Conservation (phyloP, 2,797 vertebrate genomes). For the Falco peregrinus region DNA sequence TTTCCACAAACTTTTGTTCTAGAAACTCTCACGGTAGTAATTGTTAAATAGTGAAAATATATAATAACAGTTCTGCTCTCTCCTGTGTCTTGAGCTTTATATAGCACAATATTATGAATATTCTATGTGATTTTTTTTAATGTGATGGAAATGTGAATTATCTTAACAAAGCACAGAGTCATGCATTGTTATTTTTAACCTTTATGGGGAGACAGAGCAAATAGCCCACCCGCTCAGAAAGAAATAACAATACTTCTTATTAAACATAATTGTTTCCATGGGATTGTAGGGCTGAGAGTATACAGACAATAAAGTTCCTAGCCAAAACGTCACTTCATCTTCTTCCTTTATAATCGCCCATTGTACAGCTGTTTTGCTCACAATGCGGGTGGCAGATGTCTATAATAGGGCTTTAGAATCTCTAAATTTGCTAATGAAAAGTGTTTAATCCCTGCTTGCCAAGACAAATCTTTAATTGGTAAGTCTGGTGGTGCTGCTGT, state of each 20-base stretch:
- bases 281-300: constrained; percentile 1
- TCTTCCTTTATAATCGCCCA: background rate
- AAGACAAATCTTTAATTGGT: background rate
- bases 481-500: constrained; percentile 9
- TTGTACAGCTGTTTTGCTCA: constrained; percentile 17
- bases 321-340: constrained; percentile 21
- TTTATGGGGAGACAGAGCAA: background rate
- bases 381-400: constrained; percentile 30
- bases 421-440: constrained; percentile 56
- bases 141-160: constrained; percentile 13
- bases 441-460: constrained; percentile 25
- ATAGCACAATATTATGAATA: constrained; percentile 23
- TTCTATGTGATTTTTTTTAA: background rate
- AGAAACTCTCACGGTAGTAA: background rate
- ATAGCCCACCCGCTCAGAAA: background rate
- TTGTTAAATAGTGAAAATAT: background rate
- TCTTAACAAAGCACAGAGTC: background rate
- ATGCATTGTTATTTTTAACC: constrained; percentile 8
- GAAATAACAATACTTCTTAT: constrained; percentile 38
- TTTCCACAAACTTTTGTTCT: background rate
- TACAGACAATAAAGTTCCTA: constrained; percentile 35
- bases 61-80: background rate
- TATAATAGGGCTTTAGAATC: constrained; percentile 30
- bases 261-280: constrained; percentile 55
- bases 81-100: background rate